These are phyloP conservation scores for Eugnorisma glareosa DNA, from an alignment of 2,888 invertebrate species.

Conservation along the genomic window DNA sequence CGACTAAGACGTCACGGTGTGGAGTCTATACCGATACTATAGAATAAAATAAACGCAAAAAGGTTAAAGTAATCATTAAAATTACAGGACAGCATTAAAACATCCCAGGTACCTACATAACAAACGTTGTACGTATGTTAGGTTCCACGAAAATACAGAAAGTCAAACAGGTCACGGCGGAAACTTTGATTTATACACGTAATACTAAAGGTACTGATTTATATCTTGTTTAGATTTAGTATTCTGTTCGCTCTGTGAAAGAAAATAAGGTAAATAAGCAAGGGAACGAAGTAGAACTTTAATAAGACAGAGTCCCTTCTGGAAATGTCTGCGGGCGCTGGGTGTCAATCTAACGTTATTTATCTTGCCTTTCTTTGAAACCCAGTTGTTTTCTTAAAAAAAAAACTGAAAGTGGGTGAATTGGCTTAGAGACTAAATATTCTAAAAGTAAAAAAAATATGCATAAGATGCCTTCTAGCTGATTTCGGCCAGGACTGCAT, in stretches of 20 bases:
- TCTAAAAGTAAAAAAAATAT: neutral
- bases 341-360: constrained; percentile 6
- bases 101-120: neutral
- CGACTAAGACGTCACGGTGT: too few relatives aligned
- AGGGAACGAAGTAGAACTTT: constrained; percentile 25
- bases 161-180: constrained; percentile 31
- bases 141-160: constrained; percentile 10
- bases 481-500: too few relatives aligned
- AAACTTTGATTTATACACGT: constrained; percentile 44
- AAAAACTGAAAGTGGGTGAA: neutral
- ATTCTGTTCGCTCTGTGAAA: constrained; percentile 34
- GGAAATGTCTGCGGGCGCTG: neutral
- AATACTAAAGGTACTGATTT: constrained; percentile 43
- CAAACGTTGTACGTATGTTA: constrained; percentile 3
- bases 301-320: constrained; percentile 31
- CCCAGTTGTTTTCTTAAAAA: neutral
- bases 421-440: neutral
- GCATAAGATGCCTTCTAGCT: too few relatives aligned
- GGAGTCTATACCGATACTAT: neutral
- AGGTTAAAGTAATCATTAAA: neutral
- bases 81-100: neutral
- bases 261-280: constrained; percentile 46
- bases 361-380: neutral
- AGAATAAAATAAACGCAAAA: neutral
- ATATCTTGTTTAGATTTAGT: constrained; percentile 42